Evolutionary conservation across 2,888 invertebrate species (phyloP).

Genomic region (Drosophila emarginata): DNA sequence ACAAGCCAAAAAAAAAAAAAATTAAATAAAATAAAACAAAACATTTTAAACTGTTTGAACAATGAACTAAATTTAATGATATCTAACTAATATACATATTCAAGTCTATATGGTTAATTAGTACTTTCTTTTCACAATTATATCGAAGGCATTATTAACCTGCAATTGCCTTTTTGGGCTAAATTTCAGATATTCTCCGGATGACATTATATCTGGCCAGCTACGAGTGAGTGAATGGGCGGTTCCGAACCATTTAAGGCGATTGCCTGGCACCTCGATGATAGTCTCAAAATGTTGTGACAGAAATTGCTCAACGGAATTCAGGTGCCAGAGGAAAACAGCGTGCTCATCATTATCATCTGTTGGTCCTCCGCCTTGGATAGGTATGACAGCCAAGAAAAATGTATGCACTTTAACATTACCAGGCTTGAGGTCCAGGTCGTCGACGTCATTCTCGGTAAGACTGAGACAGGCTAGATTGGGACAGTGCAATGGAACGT

Average conservation of each 20-base stretch:
- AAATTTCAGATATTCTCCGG: slow-evolving; percentile 63
- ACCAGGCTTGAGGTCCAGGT: slow-evolving; percentile 7
- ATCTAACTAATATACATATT: neutral
- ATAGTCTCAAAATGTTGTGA: slow-evolving; percentile 70
- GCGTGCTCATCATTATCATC: slow-evolving; percentile 28
- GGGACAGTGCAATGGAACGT: slow-evolving; percentile 54
- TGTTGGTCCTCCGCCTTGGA: slow-evolving; percentile 8
- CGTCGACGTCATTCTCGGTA: slow-evolving; percentile 28
- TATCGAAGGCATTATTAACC: slow-evolving; percentile 50
- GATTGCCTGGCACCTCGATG: slow-evolving; percentile 73
- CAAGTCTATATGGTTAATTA: slow-evolving; percentile 24
- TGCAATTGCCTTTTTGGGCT: slow-evolving; percentile 42
- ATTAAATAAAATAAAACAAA: too few relatives aligned
- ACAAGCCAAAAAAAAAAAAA: neutral
- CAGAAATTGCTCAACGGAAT: slow-evolving; percentile 11
- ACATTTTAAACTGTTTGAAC: neutral
- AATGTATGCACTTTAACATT: slow-evolving; percentile 60
- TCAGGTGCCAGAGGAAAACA: slow-evolving; percentile 79
- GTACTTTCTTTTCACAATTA: slow-evolving; percentile 75
- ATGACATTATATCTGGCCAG: slow-evolving; percentile 71
- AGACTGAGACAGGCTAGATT: slow-evolving; percentile 64
- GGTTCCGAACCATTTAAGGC: slow-evolving; percentile 77
- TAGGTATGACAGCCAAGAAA: slow-evolving; percentile 71
- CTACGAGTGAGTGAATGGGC: slow-evolving; percentile 75
- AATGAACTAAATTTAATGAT: neutral